These are phyloP conservation scores for Callinectes sapidus DNA, from an alignment of 2,888 invertebrate genomes.

Conservation along the genomic window DNA sequence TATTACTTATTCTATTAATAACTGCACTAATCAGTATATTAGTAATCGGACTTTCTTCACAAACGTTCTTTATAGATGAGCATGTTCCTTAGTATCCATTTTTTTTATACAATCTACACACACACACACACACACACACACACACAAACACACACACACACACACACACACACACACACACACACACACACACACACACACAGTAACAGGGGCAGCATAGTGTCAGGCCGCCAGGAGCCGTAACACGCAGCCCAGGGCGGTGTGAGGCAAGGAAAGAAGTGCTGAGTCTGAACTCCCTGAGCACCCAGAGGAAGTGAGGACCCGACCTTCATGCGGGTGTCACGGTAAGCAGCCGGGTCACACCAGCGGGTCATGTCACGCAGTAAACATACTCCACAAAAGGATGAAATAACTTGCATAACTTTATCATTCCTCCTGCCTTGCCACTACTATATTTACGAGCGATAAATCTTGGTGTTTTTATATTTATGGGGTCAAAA, in stretches of 20 bases:
- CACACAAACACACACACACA: not conserved
- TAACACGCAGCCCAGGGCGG: not conserved
- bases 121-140: not conserved
- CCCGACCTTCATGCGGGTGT: not conserved
- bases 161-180: constrained; percentile 37
- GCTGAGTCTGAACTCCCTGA: not conserved
- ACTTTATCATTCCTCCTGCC: not conserved
- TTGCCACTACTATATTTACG: not conserved
- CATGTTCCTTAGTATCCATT: no score
- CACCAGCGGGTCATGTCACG: not conserved
- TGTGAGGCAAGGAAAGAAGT: not conserved
- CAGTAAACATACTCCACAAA: not conserved
- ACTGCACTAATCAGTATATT: no score
- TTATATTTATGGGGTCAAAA: not conserved
- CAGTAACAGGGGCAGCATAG: not conserved
- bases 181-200: constrained; percentile 41
- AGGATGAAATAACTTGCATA: not conserved
- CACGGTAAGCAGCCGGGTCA: not conserved
- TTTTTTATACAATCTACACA: not conserved
- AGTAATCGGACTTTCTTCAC: no score
- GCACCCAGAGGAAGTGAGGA: constrained; percentile 12
- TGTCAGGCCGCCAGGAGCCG: not conserved
- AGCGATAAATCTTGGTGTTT: not conserved
- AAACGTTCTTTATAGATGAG: no score
- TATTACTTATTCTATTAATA: not conserved